These are phyloP conservation scores for Promerops cafer DNA, from an alignment of 2,113 vertebrate genomes.

Conservation along the genomic window DNA sequence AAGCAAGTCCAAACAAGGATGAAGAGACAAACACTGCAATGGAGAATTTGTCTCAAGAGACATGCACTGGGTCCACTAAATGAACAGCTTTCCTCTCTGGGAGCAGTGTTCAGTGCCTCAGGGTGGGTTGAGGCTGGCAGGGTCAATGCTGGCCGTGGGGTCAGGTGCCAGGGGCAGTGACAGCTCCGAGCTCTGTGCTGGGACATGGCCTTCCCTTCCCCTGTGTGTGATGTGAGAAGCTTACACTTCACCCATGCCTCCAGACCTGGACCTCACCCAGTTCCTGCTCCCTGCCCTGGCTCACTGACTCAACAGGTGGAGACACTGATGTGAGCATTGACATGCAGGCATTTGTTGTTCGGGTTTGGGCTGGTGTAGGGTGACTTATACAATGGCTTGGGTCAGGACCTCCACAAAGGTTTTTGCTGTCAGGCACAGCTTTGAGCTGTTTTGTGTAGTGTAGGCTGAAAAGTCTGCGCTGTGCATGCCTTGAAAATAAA, in stretches of 20 bases:
- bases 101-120: neutral
- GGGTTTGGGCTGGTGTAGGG: neutral
- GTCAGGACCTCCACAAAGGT: neutral
- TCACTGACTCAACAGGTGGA: neutral
- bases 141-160: neutral
- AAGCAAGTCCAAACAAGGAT: neutral
- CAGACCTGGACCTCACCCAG: neutral
- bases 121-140: fast-evolving
- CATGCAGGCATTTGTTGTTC: neutral
- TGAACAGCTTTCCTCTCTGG: neutral
- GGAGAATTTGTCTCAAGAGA: neutral
- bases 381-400: neutral
- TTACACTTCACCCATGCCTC: neutral
- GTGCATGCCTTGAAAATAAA: constrained; percentile 14
- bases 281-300: neutral
- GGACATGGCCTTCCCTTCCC: neutral
- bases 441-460: neutral
- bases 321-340: neutral
- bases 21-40: neutral
- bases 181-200: neutral
- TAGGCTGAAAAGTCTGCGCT: neutral
- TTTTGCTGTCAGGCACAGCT: constrained; percentile 14
- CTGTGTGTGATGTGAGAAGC: neutral
- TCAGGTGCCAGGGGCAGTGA: neutral
- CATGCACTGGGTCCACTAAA: neutral